Base-by-base conservation (phyloP, 2,113 vertebrate species). In the Gallinago media region DNA sequence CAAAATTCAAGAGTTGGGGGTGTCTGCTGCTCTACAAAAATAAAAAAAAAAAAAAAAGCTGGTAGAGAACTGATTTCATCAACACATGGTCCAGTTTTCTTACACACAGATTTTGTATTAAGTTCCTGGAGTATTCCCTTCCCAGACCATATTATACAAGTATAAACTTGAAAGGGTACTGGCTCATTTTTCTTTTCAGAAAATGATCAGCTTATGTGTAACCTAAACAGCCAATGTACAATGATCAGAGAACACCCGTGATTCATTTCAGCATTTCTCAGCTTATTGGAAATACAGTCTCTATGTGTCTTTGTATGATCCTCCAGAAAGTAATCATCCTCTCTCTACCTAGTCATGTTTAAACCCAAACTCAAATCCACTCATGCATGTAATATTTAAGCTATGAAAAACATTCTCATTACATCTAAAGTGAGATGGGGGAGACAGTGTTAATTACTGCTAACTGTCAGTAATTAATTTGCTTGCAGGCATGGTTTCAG, bases 1-100 rank as follows among this genome's bases (percentile, higher is more conserved):
- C 29, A 86, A 32, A 85, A 46, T 17, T 79, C 38, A 38, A 15
- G 19, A 8, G 3, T 7, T 52, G 0, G 3, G 6, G 1, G 0
- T 49, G 9, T 59, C 26, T 65, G 18, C 19, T 82, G 4, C 49
- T 68, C 19, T 82, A 34, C 5, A 1, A 61, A 17, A 34, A 44
- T 11, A 56, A n/a, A n/a, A 27, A 23, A 15, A n/a, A 32, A n/a
- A 21, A 34, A 9, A 68, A 36, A 68, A 36, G 2, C 4, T 61
- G 8, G 3, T 15, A 47, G 29, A 55, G 16, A 49, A 62, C 8
- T 49, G 13, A 18, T 59, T 76, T 66, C 9, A 40, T 44, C 42
- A 14, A 2, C 12, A 46, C 59, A 12, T 17, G 32, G 5, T 55
- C 9, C 8, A 16, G 26, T 11, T 59, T 55, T 79, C 17, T 61